Evolutionary conservation across 2,888 invertebrate genomes (phyloP), one percentile per base, ranked within the genome.

Genomic region (Euphydryas editha): DNA sequence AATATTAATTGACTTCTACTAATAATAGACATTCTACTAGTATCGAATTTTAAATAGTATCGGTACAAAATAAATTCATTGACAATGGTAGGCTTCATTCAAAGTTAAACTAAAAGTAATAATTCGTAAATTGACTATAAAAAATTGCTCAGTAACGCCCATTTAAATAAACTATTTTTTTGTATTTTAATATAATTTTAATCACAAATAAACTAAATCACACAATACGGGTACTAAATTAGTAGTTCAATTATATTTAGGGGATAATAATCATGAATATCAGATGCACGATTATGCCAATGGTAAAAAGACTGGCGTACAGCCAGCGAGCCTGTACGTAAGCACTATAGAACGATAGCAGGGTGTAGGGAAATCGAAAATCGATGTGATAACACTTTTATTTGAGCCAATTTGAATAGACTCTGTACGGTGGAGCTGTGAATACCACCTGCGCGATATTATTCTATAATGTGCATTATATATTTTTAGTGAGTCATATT

Each of bases 371-470:
- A 57, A 65, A 81, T 81, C 78, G 79, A 77, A 73, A 85, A 86
- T 84, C 88, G 83, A 88, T 88, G 79, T 79, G 78, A 86, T 85
- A 82, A 84, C 83, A 85, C 78, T 86, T 86, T 88, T 88, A 89
- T 89, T 87, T 80, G 86, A 88, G 86, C 80, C 76, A 75, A 87
- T 87, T 87, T 85, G 86, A 86, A 86, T 86, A 81, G 80, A 81
- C 73, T 78, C 75, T 63, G 74, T 72, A 70, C 69, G 72, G 72
- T 66, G 65, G 64, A 17, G 66, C 62, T 62, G 73, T 47, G 68
- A 64, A 61, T 61, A 61, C 63, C 71, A 73, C 66, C 71, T 71
- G 70, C 67, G 63, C 58, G 62, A 42, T 65, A 65, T 54, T 60
- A 68, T 61, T 60, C 36, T 13, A 54, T 36, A 36, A 36, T 36